Conservation (phyloP, 2,888 invertebrate species). For the Drosophila kanekoi region DNA sequence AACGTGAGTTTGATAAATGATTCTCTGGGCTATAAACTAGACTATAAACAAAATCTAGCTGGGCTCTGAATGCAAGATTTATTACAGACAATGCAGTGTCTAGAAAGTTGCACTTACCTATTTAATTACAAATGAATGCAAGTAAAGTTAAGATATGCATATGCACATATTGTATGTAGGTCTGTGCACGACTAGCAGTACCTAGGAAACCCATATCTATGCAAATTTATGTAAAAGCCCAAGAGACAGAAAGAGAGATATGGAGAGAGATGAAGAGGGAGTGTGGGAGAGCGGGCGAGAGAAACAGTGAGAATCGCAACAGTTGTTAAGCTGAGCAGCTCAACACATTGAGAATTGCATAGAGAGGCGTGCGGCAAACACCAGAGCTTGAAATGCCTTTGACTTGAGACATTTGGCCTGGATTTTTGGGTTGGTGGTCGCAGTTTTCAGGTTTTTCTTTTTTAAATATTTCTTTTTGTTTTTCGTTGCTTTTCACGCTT, state of each 20-base stretch:
- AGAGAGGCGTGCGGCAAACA: constrained; percentile 33
- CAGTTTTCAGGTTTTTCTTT: constrained; percentile 47
- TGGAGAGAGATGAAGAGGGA: neutral
- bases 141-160: constrained; percentile 13
- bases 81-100: constrained; percentile 15
- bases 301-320: constrained; percentile 18
- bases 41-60: neutral
- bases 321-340: constrained; percentile 45
- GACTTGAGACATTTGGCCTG: constrained; percentile 54
- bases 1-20: constrained; percentile 1
- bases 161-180: constrained; percentile 18
- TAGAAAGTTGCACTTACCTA: constrained; percentile 44
- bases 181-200: constrained; percentile 10
- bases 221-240: constrained; percentile 42
- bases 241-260: constrained; percentile 4
- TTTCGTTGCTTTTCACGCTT: constrained; percentile 54
- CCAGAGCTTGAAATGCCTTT: constrained; percentile 30
- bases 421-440: constrained; percentile 39
- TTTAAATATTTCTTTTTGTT: constrained; percentile 22
- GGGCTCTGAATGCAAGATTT: constrained; percentile 3
- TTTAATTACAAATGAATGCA: constrained; percentile 21
- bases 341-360: constrained; percentile 52
- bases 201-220: constrained; percentile 31
- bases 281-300: neutral
- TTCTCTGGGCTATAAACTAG: neutral